These are phyloP conservation scores for Pardosa pseudoannulata DNA, from an alignment of 2,888 invertebrate species.

Conservation along the genomic window DNA sequence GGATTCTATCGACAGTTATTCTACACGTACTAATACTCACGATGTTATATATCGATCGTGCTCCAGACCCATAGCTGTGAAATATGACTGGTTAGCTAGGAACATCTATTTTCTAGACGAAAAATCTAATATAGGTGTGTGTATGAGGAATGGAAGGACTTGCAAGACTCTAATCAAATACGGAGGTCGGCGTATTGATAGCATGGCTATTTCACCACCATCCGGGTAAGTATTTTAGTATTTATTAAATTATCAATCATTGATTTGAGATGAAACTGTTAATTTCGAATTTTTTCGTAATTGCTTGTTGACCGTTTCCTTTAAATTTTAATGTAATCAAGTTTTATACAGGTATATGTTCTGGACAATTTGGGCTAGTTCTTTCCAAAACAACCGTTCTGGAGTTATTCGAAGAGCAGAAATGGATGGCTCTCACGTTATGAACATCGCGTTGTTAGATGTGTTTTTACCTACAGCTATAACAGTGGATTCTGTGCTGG, in stretches of 20 bases:
- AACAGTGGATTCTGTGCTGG: slow-evolving; percentile 82
- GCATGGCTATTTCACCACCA: slow-evolving; percentile 80
- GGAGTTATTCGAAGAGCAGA: slow-evolving; percentile 86
- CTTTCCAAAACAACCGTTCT: slow-evolving; percentile 74
- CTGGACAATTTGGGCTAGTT: slow-evolving; percentile 91
- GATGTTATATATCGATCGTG: slow-evolving; percentile 27
- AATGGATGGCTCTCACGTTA: slow-evolving; percentile 88
- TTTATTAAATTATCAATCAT: no score
- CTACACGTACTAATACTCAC: neutral
- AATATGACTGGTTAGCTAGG: slow-evolving; percentile 79
- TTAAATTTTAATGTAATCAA: no score
- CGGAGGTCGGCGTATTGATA: slow-evolving; percentile 78
- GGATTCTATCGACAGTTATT: slow-evolving; percentile 50
- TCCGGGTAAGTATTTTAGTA: slow-evolving; percentile 81
- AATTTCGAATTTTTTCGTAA: no score
- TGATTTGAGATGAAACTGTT: no score
- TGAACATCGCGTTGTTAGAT: slow-evolving; percentile 82
- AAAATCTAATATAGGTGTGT: slow-evolving; percentile 85
- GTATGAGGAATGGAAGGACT: slow-evolving; percentile 82
- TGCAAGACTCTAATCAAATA: slow-evolving; percentile 77
- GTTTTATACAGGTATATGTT: slow-evolving; percentile 92
- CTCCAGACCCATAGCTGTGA: slow-evolving; percentile 72
- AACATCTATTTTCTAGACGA: slow-evolving; percentile 90
- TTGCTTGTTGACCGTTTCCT: no score
- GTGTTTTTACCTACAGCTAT: slow-evolving; percentile 85